These are phyloP conservation scores for Loriculus beryllinus DNA, from an alignment of 2,797 vertebrate species.

Conservation along the genomic window DNA sequence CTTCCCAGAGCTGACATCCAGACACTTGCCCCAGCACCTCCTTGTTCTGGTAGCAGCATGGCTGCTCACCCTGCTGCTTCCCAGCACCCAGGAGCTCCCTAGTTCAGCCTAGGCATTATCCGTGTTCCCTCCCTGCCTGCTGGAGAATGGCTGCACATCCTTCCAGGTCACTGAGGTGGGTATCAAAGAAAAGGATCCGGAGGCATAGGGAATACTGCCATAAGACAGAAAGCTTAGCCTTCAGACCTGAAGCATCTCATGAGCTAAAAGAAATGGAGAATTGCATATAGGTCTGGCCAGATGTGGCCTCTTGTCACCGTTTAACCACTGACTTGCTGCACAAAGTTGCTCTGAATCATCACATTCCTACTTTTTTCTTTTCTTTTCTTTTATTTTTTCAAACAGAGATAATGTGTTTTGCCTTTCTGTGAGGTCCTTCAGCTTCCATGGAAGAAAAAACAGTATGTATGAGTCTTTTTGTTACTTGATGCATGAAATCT, in stretches of 20 bases:
- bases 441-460: not conserved
- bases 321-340: not conserved
- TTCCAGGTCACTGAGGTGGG: not conserved
- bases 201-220: fast-evolving
- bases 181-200: not conserved
- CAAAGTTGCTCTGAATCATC: not conserved
- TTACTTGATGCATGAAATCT: not conserved
- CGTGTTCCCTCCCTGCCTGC: not conserved
- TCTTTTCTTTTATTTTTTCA: not conserved
- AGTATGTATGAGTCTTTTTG: not conserved
- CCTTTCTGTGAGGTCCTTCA: not conserved
- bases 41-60: not conserved
- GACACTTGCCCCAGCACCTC: not conserved
- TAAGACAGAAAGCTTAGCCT: not conserved
- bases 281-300: not conserved
- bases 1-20: not conserved
- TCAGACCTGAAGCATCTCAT: not conserved
- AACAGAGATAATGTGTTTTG: fast-evolving
- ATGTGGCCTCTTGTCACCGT: not conserved
- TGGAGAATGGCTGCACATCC: fast-evolving
- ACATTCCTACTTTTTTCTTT: not conserved
- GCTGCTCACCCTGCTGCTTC: too few relatives aligned
- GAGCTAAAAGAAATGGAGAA: not conserved
- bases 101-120: too few relatives aligned
- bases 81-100: not conserved